Evolutionary conservation across 1,140 invertebrate genomes (phyloP).

Genomic region (Cephus cinctus): DNA sequence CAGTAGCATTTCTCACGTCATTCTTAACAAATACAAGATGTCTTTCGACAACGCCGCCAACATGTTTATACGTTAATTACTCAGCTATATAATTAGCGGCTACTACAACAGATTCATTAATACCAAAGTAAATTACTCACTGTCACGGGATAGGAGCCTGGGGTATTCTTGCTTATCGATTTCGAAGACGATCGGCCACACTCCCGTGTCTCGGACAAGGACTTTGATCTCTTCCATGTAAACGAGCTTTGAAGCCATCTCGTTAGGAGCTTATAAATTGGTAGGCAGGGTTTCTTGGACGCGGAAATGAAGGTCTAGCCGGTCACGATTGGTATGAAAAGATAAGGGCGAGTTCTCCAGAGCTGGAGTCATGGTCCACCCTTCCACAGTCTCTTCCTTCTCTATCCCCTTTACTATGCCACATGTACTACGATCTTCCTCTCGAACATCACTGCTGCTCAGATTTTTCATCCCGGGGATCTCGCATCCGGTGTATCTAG

Average conservation of each 20-base stretch:
- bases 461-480: constrained; percentile 52
- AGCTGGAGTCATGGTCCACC: constrained; percentile 24
- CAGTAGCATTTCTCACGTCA: too few relatives aligned
- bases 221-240: too few relatives aligned
- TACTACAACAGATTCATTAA: too few relatives aligned
- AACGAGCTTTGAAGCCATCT: constrained; percentile 42
- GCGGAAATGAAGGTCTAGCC: constrained; percentile 55
- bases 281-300: constrained; percentile 36
- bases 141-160: too few relatives aligned
- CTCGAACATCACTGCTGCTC: constrained; percentile 24
- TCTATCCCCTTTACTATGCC: constrained; percentile 11
- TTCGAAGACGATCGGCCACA: too few relatives aligned
- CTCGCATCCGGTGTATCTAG: constrained; percentile 51
- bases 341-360: constrained; percentile 46
- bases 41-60: too few relatives aligned
- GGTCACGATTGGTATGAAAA: constrained; percentile 49
- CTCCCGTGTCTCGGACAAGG: too few relatives aligned
- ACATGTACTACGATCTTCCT: not conserved
- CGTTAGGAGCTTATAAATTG: constrained; percentile 50
- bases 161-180: too few relatives aligned
- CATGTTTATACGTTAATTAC: too few relatives aligned
- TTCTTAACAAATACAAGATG: too few relatives aligned
- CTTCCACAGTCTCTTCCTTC: constrained; percentile 10
- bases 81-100: too few relatives aligned
- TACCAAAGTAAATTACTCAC: too few relatives aligned